Evolutionary conservation across 2,888 invertebrate species (phyloP).

Genomic region (Heterodera filipjevi): DNA sequence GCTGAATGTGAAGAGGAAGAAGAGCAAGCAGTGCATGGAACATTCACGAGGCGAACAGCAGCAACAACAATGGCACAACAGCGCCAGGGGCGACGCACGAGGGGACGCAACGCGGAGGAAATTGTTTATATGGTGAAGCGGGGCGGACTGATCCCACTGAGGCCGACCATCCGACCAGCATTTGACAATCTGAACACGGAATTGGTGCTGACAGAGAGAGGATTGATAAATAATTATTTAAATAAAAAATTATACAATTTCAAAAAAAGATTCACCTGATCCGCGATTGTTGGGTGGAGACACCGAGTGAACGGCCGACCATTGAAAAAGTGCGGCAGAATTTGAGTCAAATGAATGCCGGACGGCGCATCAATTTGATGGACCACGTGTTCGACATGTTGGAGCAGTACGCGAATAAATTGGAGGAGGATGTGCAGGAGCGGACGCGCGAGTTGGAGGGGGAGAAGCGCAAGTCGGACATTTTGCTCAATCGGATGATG

Average conservation of each 20-base stretch:
- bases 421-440: constrained; percentile 55
- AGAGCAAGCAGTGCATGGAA: not conserved
- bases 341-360: constrained; percentile 32
- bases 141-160: constrained; percentile 44
- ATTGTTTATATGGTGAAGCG: constrained; percentile 54
- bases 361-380: constrained; percentile 34
- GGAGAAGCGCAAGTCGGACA: constrained; percentile 57
- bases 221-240: not conserved
- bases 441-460: constrained; percentile 57
- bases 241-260: not conserved
- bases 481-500: constrained; percentile 56
- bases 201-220: constrained; percentile 29
- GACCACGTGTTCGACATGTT: constrained; percentile 44
- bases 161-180: constrained; percentile 44
- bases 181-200: constrained; percentile 41
- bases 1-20: not conserved
- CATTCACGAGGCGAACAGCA: not conserved
- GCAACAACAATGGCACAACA: not conserved
- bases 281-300: constrained; percentile 43
- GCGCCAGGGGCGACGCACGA: not conserved
- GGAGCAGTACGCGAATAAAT: constrained; percentile 47
- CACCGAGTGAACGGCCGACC: constrained; percentile 38
- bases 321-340: constrained; percentile 36
- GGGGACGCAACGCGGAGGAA: constrained; percentile 40
- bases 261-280: constrained; percentile 34